Percentiles rank a stretch among this genome's conserved stretches.
phyloP scores from a whole-genome alignment of 2,888 invertebrate species.

The Vannuccia rotundouncinata region DNA sequence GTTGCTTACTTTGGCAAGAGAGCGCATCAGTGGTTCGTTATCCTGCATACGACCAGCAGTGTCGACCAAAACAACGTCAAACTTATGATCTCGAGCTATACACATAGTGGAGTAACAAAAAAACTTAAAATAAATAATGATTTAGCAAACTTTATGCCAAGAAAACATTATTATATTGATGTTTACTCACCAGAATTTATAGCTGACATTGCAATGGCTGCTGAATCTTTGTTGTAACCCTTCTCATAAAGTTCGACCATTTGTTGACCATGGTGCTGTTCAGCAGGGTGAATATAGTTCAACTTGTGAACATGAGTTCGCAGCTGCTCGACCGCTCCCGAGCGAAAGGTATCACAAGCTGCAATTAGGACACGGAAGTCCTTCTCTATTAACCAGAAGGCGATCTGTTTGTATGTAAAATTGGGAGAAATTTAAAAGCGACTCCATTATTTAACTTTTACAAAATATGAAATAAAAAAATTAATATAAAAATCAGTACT shows the following conservation, averaged over 20 bases:
- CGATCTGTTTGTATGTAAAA: slow-evolving; percentile 61
- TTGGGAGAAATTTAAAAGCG: no score
- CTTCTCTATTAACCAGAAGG: slow-evolving; percentile 98
- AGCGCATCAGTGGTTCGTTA: slow-evolving; percentile 96
- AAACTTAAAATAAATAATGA: no score
- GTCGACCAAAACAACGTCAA: slow-evolving; percentile 91
- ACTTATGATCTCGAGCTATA: slow-evolving; percentile 66
- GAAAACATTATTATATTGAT: no score
- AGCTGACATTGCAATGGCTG: slow-evolving; percentile 94
- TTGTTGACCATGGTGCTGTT: slow-evolving; percentile 61
- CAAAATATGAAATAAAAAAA: no score
- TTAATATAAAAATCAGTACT: no score
- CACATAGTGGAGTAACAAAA: no score
- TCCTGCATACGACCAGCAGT: slow-evolving; percentile 99
- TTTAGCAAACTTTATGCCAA: no score
- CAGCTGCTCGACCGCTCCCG: slow-evolving; percentile 95
- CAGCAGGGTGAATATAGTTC: slow-evolving; percentile 81
- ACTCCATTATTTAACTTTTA: no score
- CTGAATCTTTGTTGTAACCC: slow-evolving; percentile 96
- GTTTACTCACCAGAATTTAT: slow-evolving; percentile 70
- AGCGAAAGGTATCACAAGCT: slow-evolving; percentile 97
- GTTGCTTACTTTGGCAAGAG: slow-evolving; percentile 79
- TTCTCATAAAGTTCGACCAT: slow-evolving; percentile 96
- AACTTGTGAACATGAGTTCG: slow-evolving; percentile 85
- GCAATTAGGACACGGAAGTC: slow-evolving; percentile 89